Evolutionary conservation across 2,113 vertebrate genomes (phyloP), one percentile per base, ranked within the genome.

Genomic region (Elanus axillaris): DNA sequence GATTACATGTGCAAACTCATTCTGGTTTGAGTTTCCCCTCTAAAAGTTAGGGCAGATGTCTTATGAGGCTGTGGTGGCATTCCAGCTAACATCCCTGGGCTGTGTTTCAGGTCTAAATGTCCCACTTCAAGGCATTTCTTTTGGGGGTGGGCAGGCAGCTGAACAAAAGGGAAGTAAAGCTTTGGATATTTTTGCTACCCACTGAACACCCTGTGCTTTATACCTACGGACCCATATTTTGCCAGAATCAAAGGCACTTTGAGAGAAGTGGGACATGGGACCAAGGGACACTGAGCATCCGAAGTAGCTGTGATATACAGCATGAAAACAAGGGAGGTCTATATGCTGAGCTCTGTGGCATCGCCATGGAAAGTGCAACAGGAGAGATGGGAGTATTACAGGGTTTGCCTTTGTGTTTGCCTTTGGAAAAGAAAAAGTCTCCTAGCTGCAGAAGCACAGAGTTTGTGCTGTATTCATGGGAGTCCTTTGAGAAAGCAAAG

Each of bases 401-500:
- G n/a, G 77, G 48, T n/a, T n/a, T n/a, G n/a, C n/a, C n/a, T n/a
- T n/a, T 2, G 10, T 38, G 40, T 68, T 81, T 85, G 68, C 53
- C 47, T 87, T 34, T 64, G 64, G 60, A 16, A 14, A n/a, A 58
- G 59, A 76, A 66, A 47, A 45, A 22, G 10, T n/a, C 38, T 95
- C 66, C 19, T 68, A 43, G 62, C 60, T 93, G 36, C 56, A 83
- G 80, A 52, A 94, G 34, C 27, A 26, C 32, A 48, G 72, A 77
- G 40, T 82, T 85, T 87, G 73, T 76, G 52, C 91, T 86, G 45
- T 82, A 25, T 86, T 64, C 27, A 18, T 45, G 40, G 45, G 58
- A 96, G 40, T 60, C 81, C 58, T 94, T 48, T 81, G 78, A 91
- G 93, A 94, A 96, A 93, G 96, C 36, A 88, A 88, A 94, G 93